Evolutionary conservation across 2,797 vertebrate genomes (phyloP), one percentile per base, ranked within the genome.

Genomic region (Coranthus polyacanthus): DNA sequence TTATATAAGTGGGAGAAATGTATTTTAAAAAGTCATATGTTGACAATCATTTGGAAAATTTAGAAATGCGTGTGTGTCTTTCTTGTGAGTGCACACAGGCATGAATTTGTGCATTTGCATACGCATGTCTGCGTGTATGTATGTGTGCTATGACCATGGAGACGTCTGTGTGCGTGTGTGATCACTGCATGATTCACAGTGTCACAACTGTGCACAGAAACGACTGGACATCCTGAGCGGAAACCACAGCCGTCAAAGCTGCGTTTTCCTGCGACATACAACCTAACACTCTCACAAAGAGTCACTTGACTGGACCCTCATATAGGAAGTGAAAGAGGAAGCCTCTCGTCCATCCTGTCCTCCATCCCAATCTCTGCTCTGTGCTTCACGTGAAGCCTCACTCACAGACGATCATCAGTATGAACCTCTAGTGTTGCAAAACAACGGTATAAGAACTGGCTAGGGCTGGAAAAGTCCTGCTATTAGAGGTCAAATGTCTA

Each of bases 321-420:
- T 91, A 86, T 92, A 92, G 92, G 93, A 94, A 94, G 91, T 93
- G 93, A 94, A 94, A 94, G 93, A 94, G 93, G 93, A 94, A 94
- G 93, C 78, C 75, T 68, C 79, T 78, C 65, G 68, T 88, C 84
- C 90, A 90, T 92, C 90, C 90, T 91, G 89, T 86, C 86, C 71
- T 86, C 82, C 68, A 78, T 86, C 79, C 83, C 58, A 71, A 75
- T 81, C 84, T 84, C 68, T 86, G 72, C 82, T 73, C 62, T 54
- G 78, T 6, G 1, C 76, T 91, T 91, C 90, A 90, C 79, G 76
- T 89, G 86, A 89, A 87, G 76, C 51, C 18, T 1, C 69, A 69
- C 79, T 82, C 61, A 37, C 3, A 84, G 74, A 82, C 65, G 7
- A 62, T 46, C 72, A 44, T 61, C 68, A 74, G 43, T 52, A 20